Evolutionary conservation across 2,797 vertebrate species (phyloP), one percentile per base, ranked within the genome.

Genomic region (Squalus acanthias): DNA sequence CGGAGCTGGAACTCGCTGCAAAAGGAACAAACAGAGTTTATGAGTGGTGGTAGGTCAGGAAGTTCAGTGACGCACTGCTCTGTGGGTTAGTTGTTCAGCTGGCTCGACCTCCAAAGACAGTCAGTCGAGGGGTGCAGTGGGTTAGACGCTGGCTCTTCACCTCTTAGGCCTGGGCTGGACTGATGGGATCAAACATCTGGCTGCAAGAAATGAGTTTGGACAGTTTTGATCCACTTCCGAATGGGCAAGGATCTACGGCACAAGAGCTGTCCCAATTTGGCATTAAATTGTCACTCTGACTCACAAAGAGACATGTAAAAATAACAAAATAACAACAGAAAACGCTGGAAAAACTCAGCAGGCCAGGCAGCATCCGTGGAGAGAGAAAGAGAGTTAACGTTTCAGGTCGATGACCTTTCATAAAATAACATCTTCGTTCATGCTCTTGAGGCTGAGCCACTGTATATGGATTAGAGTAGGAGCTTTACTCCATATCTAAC

Each of bases 1-100:
- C 0, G 1, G 96, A 96, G 50, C 0, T 0, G 1, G 33, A 0
- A 1, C 96, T 96, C 69, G 96, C 98, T 98, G 85, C 0, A 96
- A 96, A 96, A 12, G 96, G 9, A n/a, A 96, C 72, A 94, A 63
- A 17, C 95, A 63, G 76, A 85, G 29, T 76, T 26, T 29, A 76
- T 76, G 72, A 76, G 5, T 10, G 8, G 72, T 1, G 8, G 3
- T 33, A 5, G 4, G 1, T 72, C 2, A 76, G 57, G 65, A 46
- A 22, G 7, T 70, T 70, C 39, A 15, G 1, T 92, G 39, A 96
- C n/a, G 13, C 4, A 63, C 6, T 13, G 2, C 26, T 33, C 26
- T 7, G 26, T 20, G 88, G 29, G 5, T n/a, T 65, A 10, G 0
- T 63, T 17, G 57, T 60, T 4, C 24, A 8, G 26, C 20, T 50